These are phyloP conservation scores for Magallana nippona DNA, from an alignment of 2,888 invertebrate species.

Conservation along the genomic window DNA sequence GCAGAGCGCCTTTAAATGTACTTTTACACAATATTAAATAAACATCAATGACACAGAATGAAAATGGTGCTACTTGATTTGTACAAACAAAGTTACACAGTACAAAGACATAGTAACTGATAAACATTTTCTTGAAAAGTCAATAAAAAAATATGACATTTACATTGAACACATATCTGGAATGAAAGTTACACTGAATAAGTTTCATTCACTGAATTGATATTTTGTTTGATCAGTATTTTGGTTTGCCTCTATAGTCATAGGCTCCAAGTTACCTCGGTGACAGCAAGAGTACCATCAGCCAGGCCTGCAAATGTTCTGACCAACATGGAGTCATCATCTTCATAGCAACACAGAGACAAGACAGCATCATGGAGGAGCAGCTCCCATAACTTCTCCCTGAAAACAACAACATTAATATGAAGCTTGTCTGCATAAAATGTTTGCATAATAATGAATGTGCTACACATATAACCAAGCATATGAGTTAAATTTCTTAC, in stretches of 20 bases:
- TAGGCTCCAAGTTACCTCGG: slow-evolving; percentile 78
- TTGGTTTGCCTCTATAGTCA: not conserved
- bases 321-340: slow-evolving; percentile 66
- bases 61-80: no score
- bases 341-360: slow-evolving; percentile 78
- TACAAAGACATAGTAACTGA: no score
- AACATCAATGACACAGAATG: no score
- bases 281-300: slow-evolving; percentile 82
- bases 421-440: not conserved
- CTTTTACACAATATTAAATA: no score
- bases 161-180: no score
- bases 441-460: not conserved
- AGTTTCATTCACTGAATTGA: no score
- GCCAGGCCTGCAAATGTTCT: slow-evolving; percentile 81
- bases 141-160: no score
- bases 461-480: not conserved
- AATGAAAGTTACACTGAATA: no score
- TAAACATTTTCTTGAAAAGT: no score
- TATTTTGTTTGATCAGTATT: not conserved
- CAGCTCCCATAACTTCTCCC: slow-evolving; percentile 80
- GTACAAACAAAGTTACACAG: no score
- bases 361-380: slow-evolving; percentile 81
- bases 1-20: rapidly evolving
- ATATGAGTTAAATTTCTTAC: slow-evolving; percentile 58
- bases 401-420: slow-evolving; percentile 49